Base-by-base conservation (phyloP, 2,888 invertebrate genomes). In the Mamestra brassicae region DNA sequence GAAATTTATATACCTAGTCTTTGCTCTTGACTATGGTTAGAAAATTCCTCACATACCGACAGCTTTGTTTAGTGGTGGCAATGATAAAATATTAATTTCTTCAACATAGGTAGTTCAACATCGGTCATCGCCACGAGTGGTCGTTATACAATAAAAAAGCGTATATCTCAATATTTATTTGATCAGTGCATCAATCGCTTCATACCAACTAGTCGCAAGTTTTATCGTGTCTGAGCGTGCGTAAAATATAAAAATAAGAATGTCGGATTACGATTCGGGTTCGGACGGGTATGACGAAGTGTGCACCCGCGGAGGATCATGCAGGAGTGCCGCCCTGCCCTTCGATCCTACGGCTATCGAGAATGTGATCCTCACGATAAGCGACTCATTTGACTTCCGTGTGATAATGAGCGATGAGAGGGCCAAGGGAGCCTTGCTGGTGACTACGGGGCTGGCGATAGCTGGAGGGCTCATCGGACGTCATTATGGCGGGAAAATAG, bases 401-500 rank as follows among this genome's bases (percentile, higher is more conserved):
- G 91, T 96, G 55, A 83, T 95, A 3, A 73, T 94, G 84, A 92
- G 79, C 67, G 91, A 93, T 66, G 87, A 90, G 0, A 85, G 90
- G 62, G 85, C 90, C 0, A 92, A 88, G 68, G 89, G 89, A 0
- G 95, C 95, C 2, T 11, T 94, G 58, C 47, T 94, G 52, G 89
- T 96, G 26, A 95, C 96, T 13, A 88, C 94, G 0, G 96, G 96
- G 0, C 78, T 96, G 13, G 90, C 95, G 0, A 42, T 96, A 15
- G 95, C 95, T 1, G 96, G 96, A 0, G 91, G 93, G 0, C 67
- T 96, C n/a, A 88, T 96, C 34, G 96, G 96, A 0, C 92, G 90
- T 11, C 94, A 95, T 84, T 95, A 93, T 80, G 96, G 95, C 15
- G 96, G 96, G 8, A 94, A 93, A 80, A 58, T 94, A 3, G 96